A percentile compares a stretch with the other conserved stretches of the same genome.
Evolutionary conservation across 2,888 invertebrate species (phyloP).

Genomic region (Strigamia maritima): DNA sequence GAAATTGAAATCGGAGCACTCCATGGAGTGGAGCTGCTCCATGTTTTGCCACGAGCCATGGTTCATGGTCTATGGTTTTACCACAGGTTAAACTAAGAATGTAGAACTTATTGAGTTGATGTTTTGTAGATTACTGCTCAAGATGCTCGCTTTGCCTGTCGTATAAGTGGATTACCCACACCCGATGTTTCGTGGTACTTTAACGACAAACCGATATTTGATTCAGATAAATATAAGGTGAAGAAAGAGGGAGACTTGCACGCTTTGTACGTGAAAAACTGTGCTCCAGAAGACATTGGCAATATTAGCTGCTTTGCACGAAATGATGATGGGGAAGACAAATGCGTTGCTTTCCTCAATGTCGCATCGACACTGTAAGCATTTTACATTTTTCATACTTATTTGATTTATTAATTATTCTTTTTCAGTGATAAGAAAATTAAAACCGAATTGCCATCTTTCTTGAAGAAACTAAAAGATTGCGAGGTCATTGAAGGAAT

Average conservation of each 20-base stretch:
- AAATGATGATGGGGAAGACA: slow-evolving; percentile 75
- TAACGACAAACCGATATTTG: slow-evolving; percentile 67
- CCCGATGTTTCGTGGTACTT: slow-evolving; percentile 86
- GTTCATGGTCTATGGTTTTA: no score
- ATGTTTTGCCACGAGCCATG: neutral
- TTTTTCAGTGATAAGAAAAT: slow-evolving; percentile 65
- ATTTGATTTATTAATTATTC: neutral
- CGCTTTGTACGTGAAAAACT: slow-evolving; percentile 70
- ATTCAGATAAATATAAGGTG: slow-evolving; percentile 67
- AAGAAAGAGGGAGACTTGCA: slow-evolving; percentile 58
- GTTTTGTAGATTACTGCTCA: slow-evolving; percentile 64
- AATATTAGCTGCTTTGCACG: slow-evolving; percentile 71
- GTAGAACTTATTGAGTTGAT: neutral
- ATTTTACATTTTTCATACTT: neutral
- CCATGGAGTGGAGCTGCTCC: no score
- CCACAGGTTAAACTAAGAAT: no score
- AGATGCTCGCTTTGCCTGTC: slow-evolving; percentile 78
- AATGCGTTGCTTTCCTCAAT: slow-evolving; percentile 63
- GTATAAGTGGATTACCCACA: slow-evolving; percentile 73
- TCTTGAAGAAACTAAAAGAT: slow-evolving; percentile 85
- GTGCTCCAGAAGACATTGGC: slow-evolving; percentile 67
- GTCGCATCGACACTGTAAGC: slow-evolving; percentile 63
- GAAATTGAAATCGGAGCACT: no score
- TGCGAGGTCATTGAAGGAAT: slow-evolving; percentile 81
- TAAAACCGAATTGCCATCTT: slow-evolving; percentile 77